Conservation (phyloP, 2,888 invertebrate species). For the Charanyca ferruginea region DNA sequence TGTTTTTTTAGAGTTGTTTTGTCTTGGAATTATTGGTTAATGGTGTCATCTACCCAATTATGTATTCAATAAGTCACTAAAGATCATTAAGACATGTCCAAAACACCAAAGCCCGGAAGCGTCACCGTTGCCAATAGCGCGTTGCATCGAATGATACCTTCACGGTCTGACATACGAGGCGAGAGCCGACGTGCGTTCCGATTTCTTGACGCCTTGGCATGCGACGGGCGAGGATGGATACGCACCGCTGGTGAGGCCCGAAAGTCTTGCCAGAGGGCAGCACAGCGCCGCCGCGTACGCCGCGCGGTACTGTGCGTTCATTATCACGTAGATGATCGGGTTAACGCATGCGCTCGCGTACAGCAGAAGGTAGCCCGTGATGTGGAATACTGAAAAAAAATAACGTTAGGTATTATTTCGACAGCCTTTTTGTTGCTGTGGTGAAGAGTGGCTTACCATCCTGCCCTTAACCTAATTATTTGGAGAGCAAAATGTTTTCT, state of each 20-base stretch:
- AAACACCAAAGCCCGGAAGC: conserved; percentile 52
- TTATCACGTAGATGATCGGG: conserved; percentile 98
- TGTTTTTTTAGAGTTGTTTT: too few species aligned
- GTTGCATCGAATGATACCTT: conserved; percentile 81
- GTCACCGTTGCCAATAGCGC: conserved; percentile 58
- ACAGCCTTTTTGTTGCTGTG: neutral
- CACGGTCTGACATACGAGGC: conserved; percentile 85
- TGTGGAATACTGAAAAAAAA: conserved; percentile 92
- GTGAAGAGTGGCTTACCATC: too few species aligned
- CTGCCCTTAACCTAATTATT: too few species aligned
- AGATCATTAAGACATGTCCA: neutral
- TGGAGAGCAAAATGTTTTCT: neutral
- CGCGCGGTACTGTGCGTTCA: conserved; percentile 98
- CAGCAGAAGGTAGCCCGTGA: conserved; percentile 96
- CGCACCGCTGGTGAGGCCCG: conserved; percentile 92
- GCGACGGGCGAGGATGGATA: conserved; percentile 87
- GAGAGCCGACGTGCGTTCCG: conserved; percentile 82
- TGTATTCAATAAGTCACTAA: neutral
- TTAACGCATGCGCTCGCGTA: conserved; percentile 98
- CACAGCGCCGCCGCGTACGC: conserved; percentile 96
- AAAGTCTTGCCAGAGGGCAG: conserved; percentile 91
- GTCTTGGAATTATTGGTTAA: too few species aligned
- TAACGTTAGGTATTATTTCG: neutral
- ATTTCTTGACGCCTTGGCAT: conserved; percentile 78
- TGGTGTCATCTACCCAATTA: too few species aligned